Evolutionary conservation across 1,140 invertebrate species (phyloP).

Genomic region (Drosophila asahinai): DNA sequence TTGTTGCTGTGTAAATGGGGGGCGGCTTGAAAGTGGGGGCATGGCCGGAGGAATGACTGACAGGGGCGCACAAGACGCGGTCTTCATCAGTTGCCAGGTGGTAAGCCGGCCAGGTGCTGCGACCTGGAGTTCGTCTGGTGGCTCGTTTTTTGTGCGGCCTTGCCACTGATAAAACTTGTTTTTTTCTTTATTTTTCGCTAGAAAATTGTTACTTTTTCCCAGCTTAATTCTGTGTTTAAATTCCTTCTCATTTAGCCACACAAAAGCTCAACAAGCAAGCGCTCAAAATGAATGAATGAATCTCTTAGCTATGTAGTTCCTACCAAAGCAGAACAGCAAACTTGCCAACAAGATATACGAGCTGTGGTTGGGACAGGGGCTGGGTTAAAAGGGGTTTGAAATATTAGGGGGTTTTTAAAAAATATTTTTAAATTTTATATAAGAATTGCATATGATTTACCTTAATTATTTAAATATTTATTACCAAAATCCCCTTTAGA

Average conservation of each 20-base stretch:
- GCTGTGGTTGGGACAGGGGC: conserved; percentile 1
- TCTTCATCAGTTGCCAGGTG: conserved; percentile 44
- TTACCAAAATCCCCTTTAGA: background rate
- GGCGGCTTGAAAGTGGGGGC: background rate
- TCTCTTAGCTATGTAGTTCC: conserved; percentile 9
- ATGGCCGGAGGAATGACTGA: conserved; percentile 28
- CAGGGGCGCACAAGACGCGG: conserved; percentile 27
- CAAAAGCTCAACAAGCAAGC: conserved; percentile 19
- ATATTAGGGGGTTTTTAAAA: background rate
- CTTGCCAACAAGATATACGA: conserved; percentile 32
- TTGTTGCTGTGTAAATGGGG: background rate
- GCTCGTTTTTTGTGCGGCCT: conserved; percentile 37
- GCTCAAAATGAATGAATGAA: conserved; percentile 38
- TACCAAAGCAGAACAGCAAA: conserved; percentile 36
- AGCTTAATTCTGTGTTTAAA: conserved; percentile 37
- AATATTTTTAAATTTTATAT: background rate
- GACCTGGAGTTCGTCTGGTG: conserved; percentile 28
- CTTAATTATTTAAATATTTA: background rate
- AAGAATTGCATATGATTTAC: background rate
- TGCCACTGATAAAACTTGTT: conserved; percentile 52
- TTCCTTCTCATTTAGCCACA: conserved; percentile 32
- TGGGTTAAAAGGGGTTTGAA: background rate
- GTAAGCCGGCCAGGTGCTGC: conserved; percentile 3
- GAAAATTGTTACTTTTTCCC: conserved; percentile 46
- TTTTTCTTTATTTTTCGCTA: conserved; percentile 37